Base-by-base conservation (phyloP, 2,888 invertebrate species). In the Euclidia mi region DNA sequence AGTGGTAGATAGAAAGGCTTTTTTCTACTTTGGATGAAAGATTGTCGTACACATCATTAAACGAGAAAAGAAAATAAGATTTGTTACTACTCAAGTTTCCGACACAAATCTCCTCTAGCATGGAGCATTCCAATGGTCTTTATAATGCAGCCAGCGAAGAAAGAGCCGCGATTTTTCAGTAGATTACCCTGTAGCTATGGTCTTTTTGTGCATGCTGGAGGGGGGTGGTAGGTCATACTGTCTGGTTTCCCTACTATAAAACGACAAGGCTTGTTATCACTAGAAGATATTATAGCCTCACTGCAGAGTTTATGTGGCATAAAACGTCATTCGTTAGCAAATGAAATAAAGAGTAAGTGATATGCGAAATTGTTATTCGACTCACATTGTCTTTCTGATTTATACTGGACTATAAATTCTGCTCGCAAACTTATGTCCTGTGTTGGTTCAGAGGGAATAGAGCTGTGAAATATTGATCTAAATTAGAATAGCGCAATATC, bases 221-320 rank as follows among this genome's bases (percentile, higher is more conserved):
- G 48, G 52, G 56, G 50, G 56, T 12, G 62, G 51, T 9, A 64
- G 81, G 35, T 72, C 79, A 64, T 40, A 10, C n/a, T 52, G 50
- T 57, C 65, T 79, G 81, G 81, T 55, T 58, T 47, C 45, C 20
- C 51, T 44, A 61, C 63, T 76, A 75, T 79, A 74, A 79, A 79
- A 81, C 58, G 61, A 69, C 69, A 65, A 71, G 78, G 59, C 80
- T 81, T 84, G 81, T 84, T 85, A 84, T 82, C 83, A 85, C 79
- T 80, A 77, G 77, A 68, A 56, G 53, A 60, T 66, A 80, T 79
- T 77, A 77, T 71, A 71, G 58, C 63, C 57, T 70, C 52, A 64
- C 71, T 70, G 76, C 76, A 69, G 65, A 81, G 74, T 83, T 87
- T 87, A 88, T 85, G 78, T 71, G 68, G 66, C 71, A 74, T 88